Evolutionary conservation across 2,888 invertebrate species (phyloP), one percentile per base, ranked within the genome.

Genomic region (Ormyrus thymus): DNA sequence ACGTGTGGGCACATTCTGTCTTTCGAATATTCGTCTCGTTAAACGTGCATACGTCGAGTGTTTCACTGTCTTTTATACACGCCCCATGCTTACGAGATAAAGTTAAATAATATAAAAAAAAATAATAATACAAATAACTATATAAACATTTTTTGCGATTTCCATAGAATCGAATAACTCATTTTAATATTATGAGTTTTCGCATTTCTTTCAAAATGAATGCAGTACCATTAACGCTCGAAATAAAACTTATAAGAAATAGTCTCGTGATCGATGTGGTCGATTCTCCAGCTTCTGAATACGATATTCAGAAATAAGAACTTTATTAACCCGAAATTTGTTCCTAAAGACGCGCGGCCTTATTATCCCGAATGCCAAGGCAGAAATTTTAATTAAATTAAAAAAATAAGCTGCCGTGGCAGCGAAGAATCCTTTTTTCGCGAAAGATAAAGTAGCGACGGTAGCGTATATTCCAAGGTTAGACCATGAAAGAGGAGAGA

Each of bases 381-480:
- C 2, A 29, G 29, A 29, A 53, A 68, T 61, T 68, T 68, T 68
- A 76, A 76, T 76, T 69, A 62, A 76, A 76, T 66, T 48, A 59
- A 74, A 74, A 66, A 74, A 66, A 45, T n/a, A 73, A 3, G 13
- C 50, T 7, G 46, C 9, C 11, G 10, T 13, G 11, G 56, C 46
- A 53, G 48, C 48, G 46, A 73, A 46, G 46, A 29, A 29, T 29
- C 15, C 11, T 74, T 59, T 51, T 66, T 74, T 59, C 29, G 29
- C 84, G 85, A 86, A 86, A 86, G 84, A 87, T 86, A 86, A 86
- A 84, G 85, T 81, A 77, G 76, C 51, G 73, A 29, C 51, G 70
- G 59, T 29, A 29, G 29, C 29, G 3, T 29, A 29, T 29, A 29
- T 29, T 29, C 53, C 51, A 64, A 76, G 64, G 43, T 55, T 50